These are phyloP conservation scores for Trachymyrmex cornetzi DNA, from an alignment of 1,140 invertebrate genomes.

Conservation along the genomic window DNA sequence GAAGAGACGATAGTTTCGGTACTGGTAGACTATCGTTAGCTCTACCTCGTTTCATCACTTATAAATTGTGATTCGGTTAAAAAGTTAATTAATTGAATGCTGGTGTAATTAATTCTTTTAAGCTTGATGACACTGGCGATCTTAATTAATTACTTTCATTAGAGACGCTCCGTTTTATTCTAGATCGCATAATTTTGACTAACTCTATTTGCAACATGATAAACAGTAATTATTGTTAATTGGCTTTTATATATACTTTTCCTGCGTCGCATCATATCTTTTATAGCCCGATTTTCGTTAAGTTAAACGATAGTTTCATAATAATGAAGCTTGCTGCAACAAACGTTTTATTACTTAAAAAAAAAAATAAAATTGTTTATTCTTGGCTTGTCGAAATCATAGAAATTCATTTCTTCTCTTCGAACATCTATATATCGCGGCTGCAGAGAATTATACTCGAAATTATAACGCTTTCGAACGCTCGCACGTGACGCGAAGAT, in stretches of 20 bases:
- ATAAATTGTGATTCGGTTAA: neutral
- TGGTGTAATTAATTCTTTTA: constrained; percentile 27
- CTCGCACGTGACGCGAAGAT: constrained; percentile 25
- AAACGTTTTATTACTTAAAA: neutral
- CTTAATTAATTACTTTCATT: constrained; percentile 40
- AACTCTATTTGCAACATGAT: neutral
- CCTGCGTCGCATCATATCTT: neutral
- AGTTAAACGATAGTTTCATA: neutral
- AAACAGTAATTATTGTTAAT: constrained; percentile 31
- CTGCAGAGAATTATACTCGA: constrained; percentile 3
- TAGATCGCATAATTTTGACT: neutral
- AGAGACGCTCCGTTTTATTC: neutral
- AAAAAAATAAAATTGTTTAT: neutral
- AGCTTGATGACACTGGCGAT: neutral
- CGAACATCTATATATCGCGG: neutral
- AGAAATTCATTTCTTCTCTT: constrained; percentile 4
- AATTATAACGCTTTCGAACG: constrained; percentile 42
- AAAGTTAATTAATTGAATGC: neutral
- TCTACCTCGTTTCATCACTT: neutral
- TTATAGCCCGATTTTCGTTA: neutral
- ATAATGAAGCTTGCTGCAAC: neutral
- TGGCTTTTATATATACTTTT: neutral
- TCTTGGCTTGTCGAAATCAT: neutral
- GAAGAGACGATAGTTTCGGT: neutral
- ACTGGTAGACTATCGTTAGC: neutral